These are phyloP conservation scores for Sciurus niger DNA, from an alignment of 2,113 vertebrate species.

Conservation along the genomic window DNA sequence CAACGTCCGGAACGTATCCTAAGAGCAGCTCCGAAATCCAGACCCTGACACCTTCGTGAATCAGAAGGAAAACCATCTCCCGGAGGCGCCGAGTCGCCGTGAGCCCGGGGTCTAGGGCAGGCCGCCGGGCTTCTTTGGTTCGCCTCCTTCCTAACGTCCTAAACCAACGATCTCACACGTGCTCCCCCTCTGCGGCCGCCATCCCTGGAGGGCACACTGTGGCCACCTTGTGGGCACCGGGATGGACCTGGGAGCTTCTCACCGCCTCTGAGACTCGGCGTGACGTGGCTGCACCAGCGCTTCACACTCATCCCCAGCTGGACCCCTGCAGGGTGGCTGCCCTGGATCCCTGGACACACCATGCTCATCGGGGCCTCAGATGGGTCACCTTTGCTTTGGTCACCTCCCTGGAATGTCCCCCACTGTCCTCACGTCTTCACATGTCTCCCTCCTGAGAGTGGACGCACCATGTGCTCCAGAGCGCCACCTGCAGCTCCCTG, in stretches of 20 bases:
- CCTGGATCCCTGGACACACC: rapidly evolving
- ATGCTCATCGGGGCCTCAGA: rapidly evolving
- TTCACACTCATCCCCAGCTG: no score
- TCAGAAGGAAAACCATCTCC: conserved; percentile 72
- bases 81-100: conserved; percentile 61
- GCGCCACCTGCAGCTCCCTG: background rate
- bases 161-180: conserved; percentile 84
- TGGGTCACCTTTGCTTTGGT: no score
- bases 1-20: background rate
- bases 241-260: background rate
- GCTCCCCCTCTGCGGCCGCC: conserved; percentile 25
- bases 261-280: rapidly evolving
- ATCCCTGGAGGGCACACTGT: background rate
- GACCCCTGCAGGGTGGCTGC: rapidly evolving
- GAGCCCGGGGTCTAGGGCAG: conserved; percentile 2
- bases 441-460: background rate
- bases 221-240: rapidly evolving
- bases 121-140: background rate
- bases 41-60: conserved; percentile 71
- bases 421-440: no score
- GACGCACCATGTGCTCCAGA: no score
- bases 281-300: rapidly evolving
- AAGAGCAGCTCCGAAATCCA: conserved; percentile 57
- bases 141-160: conserved; percentile 81
- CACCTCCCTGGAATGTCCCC: no score